A percentile compares a stretch with the other conserved stretches of the same genome.
Evolutionary conservation across 2,797 vertebrate genomes (phyloP).

Genomic region (Enteromius mattozi): DNA sequence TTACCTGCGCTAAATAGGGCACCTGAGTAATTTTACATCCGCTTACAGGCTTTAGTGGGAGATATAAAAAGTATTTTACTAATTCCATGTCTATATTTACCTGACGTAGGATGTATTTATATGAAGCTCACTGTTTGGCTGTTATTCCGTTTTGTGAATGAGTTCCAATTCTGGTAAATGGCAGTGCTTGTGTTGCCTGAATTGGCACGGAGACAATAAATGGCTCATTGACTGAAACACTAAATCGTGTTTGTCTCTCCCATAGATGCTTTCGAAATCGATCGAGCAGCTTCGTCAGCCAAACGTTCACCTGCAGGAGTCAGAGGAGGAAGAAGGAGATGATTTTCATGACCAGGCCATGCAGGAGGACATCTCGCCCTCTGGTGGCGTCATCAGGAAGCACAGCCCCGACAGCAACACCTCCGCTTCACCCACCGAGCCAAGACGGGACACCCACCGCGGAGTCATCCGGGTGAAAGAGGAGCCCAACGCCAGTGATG

Average conservation of each 20-base stretch:
- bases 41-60: constrained; percentile 71
- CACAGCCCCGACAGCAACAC: constrained; percentile 77
- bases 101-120: constrained; percentile 68
- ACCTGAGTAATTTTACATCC: constrained; percentile 70
- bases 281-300: constrained; percentile 97
- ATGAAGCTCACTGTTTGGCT: constrained; percentile 61
- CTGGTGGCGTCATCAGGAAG: constrained; percentile 81
- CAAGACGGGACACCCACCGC: constrained; percentile 79
- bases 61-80: constrained; percentile 68
- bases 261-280: constrained; percentile 96
- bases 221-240: background rate
- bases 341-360: constrained; percentile 74
- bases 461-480: constrained; percentile 95
- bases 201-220: background rate
- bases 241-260: constrained; percentile 65
- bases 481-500: constrained; percentile 92
- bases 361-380: constrained; percentile 88
- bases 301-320: constrained; percentile 90
- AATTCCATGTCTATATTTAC: constrained; percentile 72
- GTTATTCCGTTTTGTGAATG: constrained; percentile 57
- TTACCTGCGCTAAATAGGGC: constrained; percentile 67
- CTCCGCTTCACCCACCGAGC: constrained; percentile 75
- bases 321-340: constrained; percentile 88
- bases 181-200: background rate
- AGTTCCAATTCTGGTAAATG: constrained; percentile 26